These are phyloP conservation scores for Tryphoninae sp. DNA, from an alignment of 2,888 invertebrate genomes.

Conservation along the genomic window DNA sequence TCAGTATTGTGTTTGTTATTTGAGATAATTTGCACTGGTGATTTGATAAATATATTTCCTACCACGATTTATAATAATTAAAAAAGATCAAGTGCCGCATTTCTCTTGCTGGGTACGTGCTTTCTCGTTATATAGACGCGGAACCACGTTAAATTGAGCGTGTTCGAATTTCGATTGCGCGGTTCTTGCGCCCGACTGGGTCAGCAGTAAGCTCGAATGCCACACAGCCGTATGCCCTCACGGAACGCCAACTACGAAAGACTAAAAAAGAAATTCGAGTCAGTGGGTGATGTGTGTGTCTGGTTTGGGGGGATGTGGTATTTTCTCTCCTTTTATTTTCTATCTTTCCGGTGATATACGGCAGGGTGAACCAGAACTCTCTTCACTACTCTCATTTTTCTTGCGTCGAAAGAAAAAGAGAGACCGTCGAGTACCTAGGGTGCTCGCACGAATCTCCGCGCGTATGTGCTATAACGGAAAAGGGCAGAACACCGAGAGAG, in stretches of 20 bases:
- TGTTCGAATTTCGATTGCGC: slow-evolving; percentile 40
- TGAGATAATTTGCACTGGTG: too few species aligned
- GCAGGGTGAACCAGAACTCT: slow-evolving; percentile 36
- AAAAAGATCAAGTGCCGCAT: too few species aligned
- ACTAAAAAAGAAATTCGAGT: slow-evolving; percentile 35
- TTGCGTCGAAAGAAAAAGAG: slow-evolving; percentile 35
- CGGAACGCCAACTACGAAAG: not conserved
- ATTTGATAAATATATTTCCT: too few species aligned
- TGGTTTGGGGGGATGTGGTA: not conserved
- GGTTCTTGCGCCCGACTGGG: slow-evolving; percentile 47
- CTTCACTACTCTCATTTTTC: slow-evolving; percentile 37
- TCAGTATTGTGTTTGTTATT: too few species aligned
- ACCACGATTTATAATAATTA: too few species aligned
- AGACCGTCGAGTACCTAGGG: slow-evolving; percentile 17
- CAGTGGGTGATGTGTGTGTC: slow-evolving; percentile 20
- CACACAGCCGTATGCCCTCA: too few species aligned
- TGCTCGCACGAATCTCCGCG: slow-evolving; percentile 1
- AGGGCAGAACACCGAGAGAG: not conserved
- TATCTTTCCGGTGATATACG: slow-evolving; percentile 42
- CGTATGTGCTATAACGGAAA: not conserved
- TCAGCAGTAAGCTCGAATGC: slow-evolving; percentile 25
- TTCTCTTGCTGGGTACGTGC: too few species aligned
- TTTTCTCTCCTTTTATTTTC: slow-evolving; percentile 28
- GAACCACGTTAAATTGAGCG: slow-evolving; percentile 32
- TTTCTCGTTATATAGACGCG: not conserved